These are phyloP conservation scores for Aldabrachelys gigantea DNA, from an alignment of 2,113 vertebrate species.

Conservation along the genomic window DNA sequence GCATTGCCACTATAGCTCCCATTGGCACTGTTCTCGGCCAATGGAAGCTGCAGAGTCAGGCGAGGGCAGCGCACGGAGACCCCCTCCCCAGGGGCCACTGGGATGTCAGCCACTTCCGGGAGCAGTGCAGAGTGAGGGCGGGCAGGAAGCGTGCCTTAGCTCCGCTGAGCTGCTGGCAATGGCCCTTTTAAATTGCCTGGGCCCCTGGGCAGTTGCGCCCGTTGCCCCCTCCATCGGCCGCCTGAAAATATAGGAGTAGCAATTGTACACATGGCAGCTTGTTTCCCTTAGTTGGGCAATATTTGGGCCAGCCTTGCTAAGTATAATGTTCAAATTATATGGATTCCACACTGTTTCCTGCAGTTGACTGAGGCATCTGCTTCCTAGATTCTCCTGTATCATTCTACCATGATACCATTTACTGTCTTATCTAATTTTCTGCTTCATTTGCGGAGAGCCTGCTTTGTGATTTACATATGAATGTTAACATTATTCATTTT, in stretches of 20 bases:
- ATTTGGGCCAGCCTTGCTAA: neutral
- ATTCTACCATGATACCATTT: neutral
- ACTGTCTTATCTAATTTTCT: neutral
- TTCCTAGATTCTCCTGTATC: neutral
- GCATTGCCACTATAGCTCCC: too few relatives aligned
- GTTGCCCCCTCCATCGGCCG: too few relatives aligned
- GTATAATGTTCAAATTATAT: neutral
- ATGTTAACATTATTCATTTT: neutral
- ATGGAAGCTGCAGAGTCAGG: too few relatives aligned
- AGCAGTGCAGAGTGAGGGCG: too few relatives aligned
- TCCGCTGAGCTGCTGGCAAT: too few relatives aligned
- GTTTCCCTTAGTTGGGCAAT: neutral
- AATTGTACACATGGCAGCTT: neutral
- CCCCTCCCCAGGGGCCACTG: too few relatives aligned
- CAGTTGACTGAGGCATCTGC: neutral
- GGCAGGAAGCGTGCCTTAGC: too few relatives aligned
- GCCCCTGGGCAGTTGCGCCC: too few relatives aligned
- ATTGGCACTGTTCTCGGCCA: too few relatives aligned
- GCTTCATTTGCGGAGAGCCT: neutral
- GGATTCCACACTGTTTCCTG: neutral
- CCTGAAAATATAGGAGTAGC: neutral
- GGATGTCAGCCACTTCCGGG: too few relatives aligned
- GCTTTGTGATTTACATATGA: neutral
- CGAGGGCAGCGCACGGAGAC: too few relatives aligned
- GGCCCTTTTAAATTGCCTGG: too few relatives aligned